Conservation (phyloP, 2,797 vertebrate species). For the Helicolenus hilgendorfi region DNA sequence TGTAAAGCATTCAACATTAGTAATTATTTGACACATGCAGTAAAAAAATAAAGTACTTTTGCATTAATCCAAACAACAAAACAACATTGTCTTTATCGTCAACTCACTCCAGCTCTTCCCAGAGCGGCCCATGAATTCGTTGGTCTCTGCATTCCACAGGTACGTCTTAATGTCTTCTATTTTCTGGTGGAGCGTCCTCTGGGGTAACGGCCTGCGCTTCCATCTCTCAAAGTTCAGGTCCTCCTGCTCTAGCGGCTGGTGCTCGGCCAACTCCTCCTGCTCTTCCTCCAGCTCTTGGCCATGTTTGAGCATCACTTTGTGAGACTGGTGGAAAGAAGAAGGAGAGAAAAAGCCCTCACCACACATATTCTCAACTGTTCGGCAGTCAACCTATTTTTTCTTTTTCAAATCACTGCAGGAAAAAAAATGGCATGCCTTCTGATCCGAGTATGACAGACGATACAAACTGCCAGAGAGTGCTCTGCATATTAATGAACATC, state of each 20-base stretch:
- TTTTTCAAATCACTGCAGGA: conserved; percentile 61
- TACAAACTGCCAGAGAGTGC: conserved; percentile 69
- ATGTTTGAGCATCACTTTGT: conserved; percentile 85
- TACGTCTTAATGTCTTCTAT: conserved; percentile 93
- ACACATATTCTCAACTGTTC: conserved; percentile 72
- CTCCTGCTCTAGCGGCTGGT: conserved; percentile 90
- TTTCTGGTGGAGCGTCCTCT: conserved; percentile 92
- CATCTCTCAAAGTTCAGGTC: conserved; percentile 92
- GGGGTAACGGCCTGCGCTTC: conserved; percentile 90
- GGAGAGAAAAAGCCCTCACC: conserved; percentile 80
- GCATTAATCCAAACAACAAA: conserved; percentile 22
- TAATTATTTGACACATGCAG: conserved; percentile 15
- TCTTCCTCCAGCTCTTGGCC: conserved; percentile 90
- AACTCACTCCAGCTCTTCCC: conserved; percentile 98
- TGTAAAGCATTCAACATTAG: neutral
- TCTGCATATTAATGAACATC: conserved; percentile 80
- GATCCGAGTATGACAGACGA: conserved; percentile 73
- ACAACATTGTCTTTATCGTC: conserved; percentile 22
- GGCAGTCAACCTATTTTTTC: conserved; percentile 62
- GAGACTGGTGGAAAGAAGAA: conserved; percentile 79
- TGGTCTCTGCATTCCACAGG: conserved; percentile 97
- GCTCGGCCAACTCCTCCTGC: conserved; percentile 90
- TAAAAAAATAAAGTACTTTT: conserved; percentile 10
- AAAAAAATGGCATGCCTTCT: conserved; percentile 77
- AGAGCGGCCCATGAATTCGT: conserved; percentile 96